Base-by-base conservation (phyloP, 2,113 vertebrate species). In the Glaucomys volans region DNA sequence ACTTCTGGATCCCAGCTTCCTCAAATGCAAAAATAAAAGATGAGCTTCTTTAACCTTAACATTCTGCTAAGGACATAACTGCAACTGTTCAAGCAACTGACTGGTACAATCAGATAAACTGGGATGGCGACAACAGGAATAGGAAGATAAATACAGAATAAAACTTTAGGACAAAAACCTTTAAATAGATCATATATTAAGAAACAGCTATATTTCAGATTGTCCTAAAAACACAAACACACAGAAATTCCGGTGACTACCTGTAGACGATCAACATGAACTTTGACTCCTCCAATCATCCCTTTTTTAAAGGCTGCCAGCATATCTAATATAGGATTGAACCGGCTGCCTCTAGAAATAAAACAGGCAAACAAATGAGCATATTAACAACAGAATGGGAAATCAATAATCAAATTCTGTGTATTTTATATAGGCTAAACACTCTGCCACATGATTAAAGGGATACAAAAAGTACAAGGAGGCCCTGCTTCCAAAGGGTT, bases 241-340 rank as follows among this genome's bases (percentile, higher is more conserved):
- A 72, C 8, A 62, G 18, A 77, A 37, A 81, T 69, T 87, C 75
- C 42, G 76, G 92, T 47, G 24, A 0, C 22, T 98, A 99, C 99
- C 99, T 99, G 99, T 74, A 99, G 99, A 97, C 99, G 99, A 97
- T 99, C 99, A 2, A 99, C 99, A 0, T 99, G 99, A 97, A 99
- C 99, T 97, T 99, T 99, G 94, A 99, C 99, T 90, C 99, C 99
- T 84, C 99, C 99, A 50, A 99, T 98, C 89, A 98, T 28, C 47
- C 99, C 99, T 83, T 99, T 99, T 94, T 99, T 99, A 96, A 99
- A 99, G 0, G 99, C 99, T 28, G 99, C 99, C 98, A 99, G 89
- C 99, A 99, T 99, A 97, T 99, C 99, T 88, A 99, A 97, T 40
- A 99, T 98, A 0, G 99, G 99, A 92, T 99, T 99, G 98, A 99